Evolutionary conservation across 2,888 invertebrate genomes (phyloP).

Genomic region (Eulithis testata): DNA sequence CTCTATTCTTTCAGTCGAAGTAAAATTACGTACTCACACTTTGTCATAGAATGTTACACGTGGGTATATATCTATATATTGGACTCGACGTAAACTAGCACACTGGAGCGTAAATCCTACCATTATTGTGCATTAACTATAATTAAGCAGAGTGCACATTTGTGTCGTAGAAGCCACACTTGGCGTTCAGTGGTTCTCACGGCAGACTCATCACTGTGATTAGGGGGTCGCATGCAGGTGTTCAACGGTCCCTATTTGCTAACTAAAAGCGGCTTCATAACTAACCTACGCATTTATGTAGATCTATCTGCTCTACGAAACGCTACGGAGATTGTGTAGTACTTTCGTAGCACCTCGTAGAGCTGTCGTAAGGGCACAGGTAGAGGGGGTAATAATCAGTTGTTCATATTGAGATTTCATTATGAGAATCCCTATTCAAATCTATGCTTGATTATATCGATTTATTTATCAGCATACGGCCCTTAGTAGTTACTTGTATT

Average conservation of each 20-base stretch:
- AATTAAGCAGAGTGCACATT: conserved; percentile 65
- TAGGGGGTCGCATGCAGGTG: conserved; percentile 43
- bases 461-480: no score
- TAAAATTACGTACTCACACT: conserved; percentile 16
- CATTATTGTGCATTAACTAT: conserved; percentile 58
- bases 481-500: no score
- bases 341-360: no score
- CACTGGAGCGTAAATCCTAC: conserved; percentile 46
- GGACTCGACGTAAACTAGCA: conserved; percentile 37
- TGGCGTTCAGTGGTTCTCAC: conserved; percentile 43
- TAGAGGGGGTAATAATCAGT: no score
- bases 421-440: no score
- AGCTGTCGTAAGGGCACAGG: not conserved
- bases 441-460: no score
- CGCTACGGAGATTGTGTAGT: no score
- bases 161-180: conserved; percentile 51
- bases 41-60: not conserved
- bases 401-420: no score
- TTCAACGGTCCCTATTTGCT: conserved; percentile 7
- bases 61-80: not conserved
- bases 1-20: conserved; percentile 41
- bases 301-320: no score
- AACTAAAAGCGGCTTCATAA: conserved; percentile 1
- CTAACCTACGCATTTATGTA: not conserved
- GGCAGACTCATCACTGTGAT: conserved; percentile 51